A percentile compares a stretch with the other conserved stretches of the same genome.
phyloP scores from a whole-genome alignment of 2,113 vertebrate genomes.

The Notechis scutatus region DNA sequence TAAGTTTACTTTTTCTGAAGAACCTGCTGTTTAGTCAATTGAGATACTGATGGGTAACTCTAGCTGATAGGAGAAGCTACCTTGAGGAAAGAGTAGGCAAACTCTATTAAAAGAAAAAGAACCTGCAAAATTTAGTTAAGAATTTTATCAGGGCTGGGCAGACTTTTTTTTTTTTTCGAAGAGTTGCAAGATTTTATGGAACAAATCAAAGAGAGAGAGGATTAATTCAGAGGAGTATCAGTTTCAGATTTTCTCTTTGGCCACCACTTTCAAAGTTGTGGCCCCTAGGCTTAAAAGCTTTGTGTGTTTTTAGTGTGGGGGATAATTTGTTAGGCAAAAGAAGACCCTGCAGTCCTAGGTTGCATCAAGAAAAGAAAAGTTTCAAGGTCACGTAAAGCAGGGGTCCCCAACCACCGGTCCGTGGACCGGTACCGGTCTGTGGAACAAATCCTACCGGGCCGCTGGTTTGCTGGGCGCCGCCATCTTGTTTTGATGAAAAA shows the following conservation, averaged over 20 bases:
- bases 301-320: not conserved
- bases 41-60: conserved; percentile 17
- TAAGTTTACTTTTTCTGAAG: not conserved
- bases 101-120: not conserved
- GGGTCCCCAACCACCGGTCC: no score
- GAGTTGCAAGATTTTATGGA: not conserved
- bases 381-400: not conserved
- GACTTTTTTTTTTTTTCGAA: conserved; percentile 7
- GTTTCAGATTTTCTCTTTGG: not conserved
- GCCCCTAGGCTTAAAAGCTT: not conserved
- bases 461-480: no score
- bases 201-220: not conserved
- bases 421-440: no score
- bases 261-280: not conserved
- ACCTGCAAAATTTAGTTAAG: conserved; percentile 13
- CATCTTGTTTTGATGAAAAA: no score
- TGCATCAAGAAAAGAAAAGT: not conserved
- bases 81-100: conserved; percentile 12
- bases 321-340: not conserved
- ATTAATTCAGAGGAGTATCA: not conserved
- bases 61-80: conserved; percentile 31
- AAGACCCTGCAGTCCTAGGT: not conserved
- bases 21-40: conserved; percentile 34
- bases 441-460: no score
- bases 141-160: conserved; percentile 14